phyloP scores from a whole-genome alignment of 2,888 invertebrate species.

The Nasonovia ribisnigri region DNA sequence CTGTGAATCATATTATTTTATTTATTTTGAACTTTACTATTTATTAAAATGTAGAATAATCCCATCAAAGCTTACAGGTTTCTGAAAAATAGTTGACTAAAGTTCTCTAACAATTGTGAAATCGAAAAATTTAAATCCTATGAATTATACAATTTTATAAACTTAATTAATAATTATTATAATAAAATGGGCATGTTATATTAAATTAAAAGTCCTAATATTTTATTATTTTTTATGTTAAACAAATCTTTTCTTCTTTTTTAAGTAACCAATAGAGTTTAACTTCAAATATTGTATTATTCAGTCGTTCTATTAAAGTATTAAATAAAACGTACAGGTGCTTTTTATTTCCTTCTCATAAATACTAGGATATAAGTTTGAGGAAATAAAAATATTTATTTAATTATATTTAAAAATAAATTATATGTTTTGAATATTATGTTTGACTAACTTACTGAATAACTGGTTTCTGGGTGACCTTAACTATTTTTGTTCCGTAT shows the following conservation, averaged over 20 bases:
- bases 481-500: constrained; percentile 16
- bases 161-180: neutral
- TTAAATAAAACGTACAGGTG: neutral
- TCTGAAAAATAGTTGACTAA: neutral
- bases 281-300: neutral
- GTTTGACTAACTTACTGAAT: constrained; percentile 10
- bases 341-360: neutral
- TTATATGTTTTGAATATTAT: constrained; percentile 35
- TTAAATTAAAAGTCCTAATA: neutral
- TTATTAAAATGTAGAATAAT: neutral
- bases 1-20: too few species aligned
- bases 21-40: neutral
- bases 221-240: neutral
- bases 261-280: neutral
- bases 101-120: neutral
- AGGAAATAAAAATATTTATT: constrained; percentile 21
- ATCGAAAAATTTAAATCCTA: neutral
- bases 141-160: neutral
- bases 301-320: neutral
- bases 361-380: neutral
- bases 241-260: neutral
- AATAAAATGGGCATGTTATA: neutral
- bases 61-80: neutral
- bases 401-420: neutral
- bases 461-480: constrained; percentile 19